phyloP scores from a whole-genome alignment of 2,888 invertebrate species.

The Calliopum simillimum region DNA sequence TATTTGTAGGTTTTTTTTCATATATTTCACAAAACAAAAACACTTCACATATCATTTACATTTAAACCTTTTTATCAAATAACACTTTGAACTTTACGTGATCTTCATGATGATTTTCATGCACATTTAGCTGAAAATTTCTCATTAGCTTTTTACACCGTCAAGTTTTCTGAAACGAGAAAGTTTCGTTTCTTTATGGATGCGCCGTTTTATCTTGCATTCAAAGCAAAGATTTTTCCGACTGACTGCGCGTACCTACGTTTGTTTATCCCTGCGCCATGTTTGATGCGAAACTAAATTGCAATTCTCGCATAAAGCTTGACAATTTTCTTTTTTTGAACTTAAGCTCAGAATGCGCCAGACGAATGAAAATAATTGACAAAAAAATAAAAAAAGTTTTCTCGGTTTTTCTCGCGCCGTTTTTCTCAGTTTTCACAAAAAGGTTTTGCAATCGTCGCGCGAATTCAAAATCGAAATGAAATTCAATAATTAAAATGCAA shows the following conservation, averaged over 20 bases:
- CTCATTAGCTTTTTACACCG: too few species aligned
- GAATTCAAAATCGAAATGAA: slow-evolving; percentile 4
- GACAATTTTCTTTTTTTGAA: not conserved
- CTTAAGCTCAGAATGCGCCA: not conserved
- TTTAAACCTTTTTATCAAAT: too few species aligned
- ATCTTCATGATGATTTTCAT: too few species aligned
- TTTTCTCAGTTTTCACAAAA: not conserved
- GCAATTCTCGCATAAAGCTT: not conserved
- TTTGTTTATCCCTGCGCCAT: slow-evolving; percentile 40
- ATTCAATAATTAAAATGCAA: slow-evolving; percentile 2
- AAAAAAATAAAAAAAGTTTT: slow-evolving; percentile 20
- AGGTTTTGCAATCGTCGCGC: not conserved
- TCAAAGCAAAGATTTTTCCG: too few species aligned
- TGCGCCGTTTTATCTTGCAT: too few species aligned
- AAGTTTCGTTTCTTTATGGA: too few species aligned
- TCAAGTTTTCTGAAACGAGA: too few species aligned
- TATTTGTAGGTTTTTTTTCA: too few species aligned
- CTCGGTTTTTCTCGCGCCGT: slow-evolving; percentile 4
- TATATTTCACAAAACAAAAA: too few species aligned
- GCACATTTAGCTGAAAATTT: too few species aligned
- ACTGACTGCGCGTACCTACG: not conserved
- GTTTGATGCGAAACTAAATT: slow-evolving; percentile 55
- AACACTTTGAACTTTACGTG: too few species aligned
- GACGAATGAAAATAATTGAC: not conserved
- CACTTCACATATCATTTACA: too few species aligned